phyloP scores from a whole-genome alignment of 1,140 invertebrate genomes.

The Vollenhovia emeryi region DNA sequence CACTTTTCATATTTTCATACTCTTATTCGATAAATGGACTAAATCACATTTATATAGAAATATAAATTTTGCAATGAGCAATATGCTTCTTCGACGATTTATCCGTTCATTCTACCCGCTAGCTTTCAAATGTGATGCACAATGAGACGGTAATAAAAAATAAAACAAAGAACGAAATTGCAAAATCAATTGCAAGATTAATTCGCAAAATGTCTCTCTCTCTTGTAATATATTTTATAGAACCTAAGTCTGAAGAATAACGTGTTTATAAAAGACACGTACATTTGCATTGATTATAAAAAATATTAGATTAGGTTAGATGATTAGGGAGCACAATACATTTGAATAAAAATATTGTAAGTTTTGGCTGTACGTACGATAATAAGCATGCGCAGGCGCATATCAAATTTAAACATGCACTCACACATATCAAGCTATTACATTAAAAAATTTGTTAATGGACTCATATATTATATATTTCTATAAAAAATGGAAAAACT shows the following conservation, averaged over 20 bases:
- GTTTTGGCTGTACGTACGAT: no score
- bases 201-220: neutral
- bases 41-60: conserved; percentile 4
- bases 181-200: no score
- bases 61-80: no score
- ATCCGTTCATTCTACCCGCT: neutral
- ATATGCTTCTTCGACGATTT: no score
- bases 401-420: neutral
- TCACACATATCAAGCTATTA: neutral
- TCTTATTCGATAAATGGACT: neutral
- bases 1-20: conserved; percentile 9
- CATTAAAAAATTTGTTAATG: neutral
- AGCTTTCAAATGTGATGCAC: neutral
- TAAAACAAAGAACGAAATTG: neutral
- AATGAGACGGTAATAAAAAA: neutral
- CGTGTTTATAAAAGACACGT: no score
- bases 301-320: no score
- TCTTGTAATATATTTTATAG: no score
- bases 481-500: neutral
- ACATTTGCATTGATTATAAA: no score
- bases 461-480: neutral
- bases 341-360: no score
- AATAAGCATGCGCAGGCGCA: no score
- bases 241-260: no score
- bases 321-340: no score